A percentile compares a stretch with the other conserved stretches of the same genome.
Evolutionary conservation across 2,888 invertebrate genomes (phyloP).

Genomic region (Mythimna vitellina): DNA sequence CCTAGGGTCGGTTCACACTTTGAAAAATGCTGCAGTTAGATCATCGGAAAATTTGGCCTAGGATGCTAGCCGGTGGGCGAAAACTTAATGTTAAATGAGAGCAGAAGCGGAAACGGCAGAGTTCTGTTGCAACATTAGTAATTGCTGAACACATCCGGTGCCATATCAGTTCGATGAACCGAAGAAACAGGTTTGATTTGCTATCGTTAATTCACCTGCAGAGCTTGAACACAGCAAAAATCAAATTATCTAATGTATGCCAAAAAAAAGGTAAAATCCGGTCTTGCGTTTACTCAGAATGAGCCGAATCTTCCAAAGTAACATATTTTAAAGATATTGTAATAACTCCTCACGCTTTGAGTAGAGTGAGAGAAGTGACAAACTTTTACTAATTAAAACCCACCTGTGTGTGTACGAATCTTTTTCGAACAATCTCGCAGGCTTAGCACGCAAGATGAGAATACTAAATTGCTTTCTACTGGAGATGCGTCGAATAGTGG

Average conservation of each 20-base stretch:
- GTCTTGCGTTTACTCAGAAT: background rate
- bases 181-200: conserved; percentile 34
- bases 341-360: no score
- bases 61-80: background rate
- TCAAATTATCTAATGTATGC: background rate
- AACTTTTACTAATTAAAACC: no score
- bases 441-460: no score
- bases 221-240: background rate
- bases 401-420: no score
- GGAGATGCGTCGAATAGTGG: no score
- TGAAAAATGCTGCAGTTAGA: background rate
- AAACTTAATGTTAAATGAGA: conserved; percentile 2
- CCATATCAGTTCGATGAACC: background rate
- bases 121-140: no score
- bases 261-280: background rate
- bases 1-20: no score
- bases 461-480: no score
- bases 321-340: background rate
- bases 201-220: conserved; percentile 37
- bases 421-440: no score
- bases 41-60: conserved; percentile 21
- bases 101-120: no score
- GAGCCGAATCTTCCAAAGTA: background rate
- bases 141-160: background rate
- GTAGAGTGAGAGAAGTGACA: no score